Conservation (phyloP, 2,888 invertebrate genomes). For the Caradrina clavipalpis region DNA sequence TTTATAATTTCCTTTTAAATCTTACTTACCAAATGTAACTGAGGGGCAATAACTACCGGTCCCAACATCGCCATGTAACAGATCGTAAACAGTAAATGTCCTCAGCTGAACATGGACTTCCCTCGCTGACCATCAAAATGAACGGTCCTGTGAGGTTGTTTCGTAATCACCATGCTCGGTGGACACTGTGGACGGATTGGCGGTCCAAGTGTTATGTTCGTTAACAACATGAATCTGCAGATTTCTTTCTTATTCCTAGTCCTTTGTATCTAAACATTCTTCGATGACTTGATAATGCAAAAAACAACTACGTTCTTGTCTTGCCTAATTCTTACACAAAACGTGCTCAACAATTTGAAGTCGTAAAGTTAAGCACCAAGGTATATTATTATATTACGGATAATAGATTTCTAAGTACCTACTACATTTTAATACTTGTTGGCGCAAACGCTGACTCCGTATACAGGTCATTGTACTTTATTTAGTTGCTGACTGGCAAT, state of each 20-base stretch:
- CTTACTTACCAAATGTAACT: slow-evolving; percentile 4
- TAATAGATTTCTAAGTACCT: slow-evolving; percentile 10
- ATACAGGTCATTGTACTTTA: slow-evolving; percentile 74
- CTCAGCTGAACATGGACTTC: slow-evolving; percentile 16
- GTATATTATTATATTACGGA: slow-evolving; percentile 21
- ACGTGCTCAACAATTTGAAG: slow-evolving; percentile 19
- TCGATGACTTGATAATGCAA: no score
- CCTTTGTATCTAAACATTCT: not conserved
- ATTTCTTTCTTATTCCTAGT: not conserved
- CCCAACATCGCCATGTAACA: slow-evolving; percentile 20
- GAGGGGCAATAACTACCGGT: not conserved
- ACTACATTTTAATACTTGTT: slow-evolving; percentile 56
- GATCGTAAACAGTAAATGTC: slow-evolving; percentile 31
- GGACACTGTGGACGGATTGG: not conserved
- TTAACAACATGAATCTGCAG: not conserved
- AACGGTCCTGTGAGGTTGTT: slow-evolving; percentile 21
- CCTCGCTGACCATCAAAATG: slow-evolving; percentile 17
- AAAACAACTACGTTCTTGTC: not conserved
- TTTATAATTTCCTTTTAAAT: slow-evolving; percentile 28
- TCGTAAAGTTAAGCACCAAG: slow-evolving; percentile 25
- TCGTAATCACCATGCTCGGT: slow-evolving; percentile 19
- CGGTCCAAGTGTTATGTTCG: slow-evolving; percentile 15
- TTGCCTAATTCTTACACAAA: slow-evolving; percentile 11
- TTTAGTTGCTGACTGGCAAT: slow-evolving; percentile 67
- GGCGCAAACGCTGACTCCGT: slow-evolving; percentile 62